Evolutionary conservation across 2,797 vertebrate genomes (phyloP), one percentile per base, ranked within the genome.

Genomic region (Anniella stebbinsi): DNA sequence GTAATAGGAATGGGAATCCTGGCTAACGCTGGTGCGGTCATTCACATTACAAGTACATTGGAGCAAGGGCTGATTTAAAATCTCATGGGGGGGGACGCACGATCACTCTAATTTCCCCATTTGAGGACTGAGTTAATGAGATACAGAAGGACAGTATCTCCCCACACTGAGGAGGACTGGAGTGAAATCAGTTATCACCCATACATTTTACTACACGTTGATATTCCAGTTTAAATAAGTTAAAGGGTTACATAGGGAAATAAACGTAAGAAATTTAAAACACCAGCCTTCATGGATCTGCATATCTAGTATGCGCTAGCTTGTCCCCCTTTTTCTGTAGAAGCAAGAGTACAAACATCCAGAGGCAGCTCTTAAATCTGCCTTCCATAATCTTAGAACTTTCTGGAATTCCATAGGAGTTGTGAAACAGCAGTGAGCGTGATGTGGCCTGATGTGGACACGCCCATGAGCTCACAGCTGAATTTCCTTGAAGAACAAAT

Each of bases 401-500:
- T 66, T 87, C 92, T 94, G 91, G 92, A 95, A 94, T 93, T 92
- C 94, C 93, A 89, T 9, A 91, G 94, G 94, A 95, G 94, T 80
- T 95, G 93, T 92, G 95, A 94, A 95, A 92, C 96, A 95, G 95
- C 38, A n/a, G 41, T 38, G 70, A 69, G 11, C 15, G 28, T 94
- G 96, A 95, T 88, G 84, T 66, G 82, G n/a, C 11, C 91, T 95
- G 94, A 95, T 96, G 92, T 38, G 54, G 92, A 95, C 33, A n/a
- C 94, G 93, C 92, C 96, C 94, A 87, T 57, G 86, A 95, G 96
- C 93, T 96, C 94, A 95, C 91, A 90, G 91, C 93, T 94, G 93
- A 95, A 96, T 94, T 95, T 96, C 96, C 96, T 96, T 96, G 95
- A 48, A 96, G 97, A 96, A 96, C 94, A 95, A 96, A 96, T 93